Conservation (phyloP, 1,140 invertebrate species). For the Bombus fervidus region DNA sequence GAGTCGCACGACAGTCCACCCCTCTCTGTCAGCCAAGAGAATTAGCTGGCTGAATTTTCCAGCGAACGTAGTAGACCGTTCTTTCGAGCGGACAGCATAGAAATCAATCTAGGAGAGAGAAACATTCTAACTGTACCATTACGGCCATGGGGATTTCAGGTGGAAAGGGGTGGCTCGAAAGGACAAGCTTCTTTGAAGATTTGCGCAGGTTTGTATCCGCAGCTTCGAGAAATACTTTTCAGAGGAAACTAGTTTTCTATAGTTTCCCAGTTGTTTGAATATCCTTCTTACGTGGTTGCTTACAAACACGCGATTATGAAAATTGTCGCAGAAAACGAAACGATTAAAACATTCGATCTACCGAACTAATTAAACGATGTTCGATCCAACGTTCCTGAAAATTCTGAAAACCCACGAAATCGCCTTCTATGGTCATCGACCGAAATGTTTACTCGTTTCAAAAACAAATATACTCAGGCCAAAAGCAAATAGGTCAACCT, state of each 20-base stretch:
- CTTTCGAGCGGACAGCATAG: neutral
- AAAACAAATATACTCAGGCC: neutral
- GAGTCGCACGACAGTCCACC: conserved; percentile 43
- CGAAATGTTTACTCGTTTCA: neutral
- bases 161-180: neutral
- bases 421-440: neutral
- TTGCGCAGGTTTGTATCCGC: neutral
- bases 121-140: neutral
- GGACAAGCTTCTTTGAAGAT: neutral
- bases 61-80: neutral
- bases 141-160: neutral
- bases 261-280: neutral
- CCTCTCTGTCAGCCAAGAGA: neutral
- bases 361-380: too few species aligned
- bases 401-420: too few species aligned
- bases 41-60: conserved; percentile 3
- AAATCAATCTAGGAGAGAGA: neutral
- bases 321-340: accelerated
- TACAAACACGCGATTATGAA: accelerated
- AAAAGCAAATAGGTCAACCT: neutral
- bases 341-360: too few species aligned
- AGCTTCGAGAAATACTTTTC: neutral
- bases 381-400: too few species aligned
- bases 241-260: neutral
- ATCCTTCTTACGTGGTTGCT: too few species aligned